These are phyloP conservation scores for Papilio elwesi DNA, from an alignment of 2,888 invertebrate genomes.

Conservation along the genomic window DNA sequence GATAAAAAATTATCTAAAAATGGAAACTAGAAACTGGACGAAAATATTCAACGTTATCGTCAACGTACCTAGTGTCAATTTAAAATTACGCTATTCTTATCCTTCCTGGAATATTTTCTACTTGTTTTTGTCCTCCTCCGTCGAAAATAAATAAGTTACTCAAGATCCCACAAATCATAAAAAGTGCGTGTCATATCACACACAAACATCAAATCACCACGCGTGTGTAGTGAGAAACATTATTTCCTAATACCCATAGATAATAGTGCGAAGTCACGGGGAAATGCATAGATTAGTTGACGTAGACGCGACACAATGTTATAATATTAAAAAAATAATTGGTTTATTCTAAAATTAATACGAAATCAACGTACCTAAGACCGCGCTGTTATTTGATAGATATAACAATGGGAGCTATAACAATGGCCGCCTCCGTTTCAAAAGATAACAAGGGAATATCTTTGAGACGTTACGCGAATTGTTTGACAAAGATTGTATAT, in stretches of 20 bases:
- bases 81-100: not conserved
- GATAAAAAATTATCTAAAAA: not conserved
- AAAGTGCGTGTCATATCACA: no score
- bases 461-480: not conserved
- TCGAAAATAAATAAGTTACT: no score
- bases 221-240: not conserved
- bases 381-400: not conserved
- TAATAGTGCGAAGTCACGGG: slow-evolving; percentile 4
- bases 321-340: not conserved
- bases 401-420: slow-evolving; percentile 12
- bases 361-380: not conserved
- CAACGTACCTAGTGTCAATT: not conserved
- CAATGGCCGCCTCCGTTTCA: not conserved
- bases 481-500: not conserved
- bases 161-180: no score
- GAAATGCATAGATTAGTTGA: slow-evolving; percentile 13
- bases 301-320: slow-evolving; percentile 3
- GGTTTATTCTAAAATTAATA: slow-evolving; percentile 3
- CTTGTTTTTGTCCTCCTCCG: not conserved
- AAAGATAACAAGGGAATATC: slow-evolving; percentile 3
- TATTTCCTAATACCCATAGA: slow-evolving; percentile 12
- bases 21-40: not conserved
- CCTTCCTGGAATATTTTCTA: no score
- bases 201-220: not conserved
- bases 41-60: not conserved